Evolutionary conservation across 2,113 vertebrate species (phyloP).

Genomic region (Bubo blakistoni): DNA sequence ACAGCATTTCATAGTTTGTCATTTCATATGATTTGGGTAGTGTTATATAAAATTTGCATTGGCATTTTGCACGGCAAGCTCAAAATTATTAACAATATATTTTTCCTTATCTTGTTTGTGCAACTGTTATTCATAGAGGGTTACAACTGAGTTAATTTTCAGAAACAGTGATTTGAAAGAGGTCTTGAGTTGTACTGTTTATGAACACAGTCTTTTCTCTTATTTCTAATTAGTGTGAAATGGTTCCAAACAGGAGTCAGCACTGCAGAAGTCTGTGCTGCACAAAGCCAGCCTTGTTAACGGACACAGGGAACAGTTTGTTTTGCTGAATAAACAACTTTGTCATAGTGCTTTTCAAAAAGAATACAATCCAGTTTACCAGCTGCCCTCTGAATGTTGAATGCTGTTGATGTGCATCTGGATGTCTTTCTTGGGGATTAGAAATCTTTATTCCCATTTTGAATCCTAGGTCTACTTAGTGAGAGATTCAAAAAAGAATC

Average conservation of each 20-base stretch:
- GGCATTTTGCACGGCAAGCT: constrained; percentile 52
- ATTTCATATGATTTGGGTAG: constrained; percentile 12
- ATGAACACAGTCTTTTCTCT: constrained; percentile 71
- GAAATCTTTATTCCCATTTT: constrained; percentile 25
- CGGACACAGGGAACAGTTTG: constrained; percentile 71
- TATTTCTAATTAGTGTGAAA: constrained; percentile 79
- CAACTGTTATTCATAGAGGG: constrained; percentile 57
- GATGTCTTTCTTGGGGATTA: constrained; percentile 59
- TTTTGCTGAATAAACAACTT: constrained; percentile 77
- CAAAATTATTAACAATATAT: constrained; percentile 75
- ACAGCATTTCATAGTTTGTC: not conserved
- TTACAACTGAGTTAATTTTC: constrained; percentile 76
- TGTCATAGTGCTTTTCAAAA: constrained; percentile 65
- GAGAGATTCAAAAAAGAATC: not conserved
- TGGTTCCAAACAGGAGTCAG: constrained; percentile 71
- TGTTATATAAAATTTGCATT: constrained; percentile 61
- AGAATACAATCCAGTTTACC: constrained; percentile 65
- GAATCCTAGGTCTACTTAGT: not conserved
- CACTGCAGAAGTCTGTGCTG: constrained; percentile 43
- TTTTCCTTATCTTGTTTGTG: constrained; percentile 51
- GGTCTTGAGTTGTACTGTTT: constrained; percentile 43
- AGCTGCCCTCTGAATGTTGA: constrained; percentile 46
- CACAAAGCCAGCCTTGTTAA: constrained; percentile 76
- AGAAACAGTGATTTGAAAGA: constrained; percentile 63
- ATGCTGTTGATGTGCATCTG: constrained; percentile 54